phyloP scores from a whole-genome alignment of 2,113 vertebrate genomes.

The Dicrurus megarhynchus region DNA sequence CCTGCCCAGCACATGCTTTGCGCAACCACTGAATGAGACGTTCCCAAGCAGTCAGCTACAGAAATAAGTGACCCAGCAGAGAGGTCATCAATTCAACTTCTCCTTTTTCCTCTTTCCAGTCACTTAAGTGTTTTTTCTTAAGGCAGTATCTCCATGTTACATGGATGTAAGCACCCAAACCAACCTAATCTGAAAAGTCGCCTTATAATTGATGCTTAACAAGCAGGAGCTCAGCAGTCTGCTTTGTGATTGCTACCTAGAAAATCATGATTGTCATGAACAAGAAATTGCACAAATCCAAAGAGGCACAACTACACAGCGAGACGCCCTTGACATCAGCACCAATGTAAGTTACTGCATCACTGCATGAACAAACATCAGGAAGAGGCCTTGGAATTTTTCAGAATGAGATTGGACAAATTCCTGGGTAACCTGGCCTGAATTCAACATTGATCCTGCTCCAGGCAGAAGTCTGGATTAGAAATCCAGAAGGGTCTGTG shows the following conservation, averaged over 20 bases:
- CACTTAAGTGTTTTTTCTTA: background rate
- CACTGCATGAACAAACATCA: background rate
- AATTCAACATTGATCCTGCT: background rate
- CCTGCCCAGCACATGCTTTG: background rate
- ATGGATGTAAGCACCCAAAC: background rate
- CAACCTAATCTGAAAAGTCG: background rate
- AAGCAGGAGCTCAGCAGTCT: background rate
- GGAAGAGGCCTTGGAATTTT: background rate
- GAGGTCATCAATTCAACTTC: background rate
- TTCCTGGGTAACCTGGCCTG: background rate
- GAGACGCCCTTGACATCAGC: background rate
- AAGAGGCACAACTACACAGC: background rate
- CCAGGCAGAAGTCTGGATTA: background rate
- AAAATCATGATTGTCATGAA: background rate
- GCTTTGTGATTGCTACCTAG: background rate
- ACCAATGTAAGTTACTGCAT: background rate
- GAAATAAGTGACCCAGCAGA: background rate
- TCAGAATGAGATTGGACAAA: background rate
- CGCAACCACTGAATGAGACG: rapidly evolving
- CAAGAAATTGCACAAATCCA: background rate
- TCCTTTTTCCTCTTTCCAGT: background rate
- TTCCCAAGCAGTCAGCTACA: background rate
- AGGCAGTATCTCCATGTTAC: background rate
- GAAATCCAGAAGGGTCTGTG: background rate
- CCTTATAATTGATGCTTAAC: background rate